Percentiles rank a stretch among this genome's conserved stretches.
These are phyloP conservation scores for Crossocerus cetratus DNA, from an alignment of 2,888 invertebrate genomes.

Conservation along the genomic window DNA sequence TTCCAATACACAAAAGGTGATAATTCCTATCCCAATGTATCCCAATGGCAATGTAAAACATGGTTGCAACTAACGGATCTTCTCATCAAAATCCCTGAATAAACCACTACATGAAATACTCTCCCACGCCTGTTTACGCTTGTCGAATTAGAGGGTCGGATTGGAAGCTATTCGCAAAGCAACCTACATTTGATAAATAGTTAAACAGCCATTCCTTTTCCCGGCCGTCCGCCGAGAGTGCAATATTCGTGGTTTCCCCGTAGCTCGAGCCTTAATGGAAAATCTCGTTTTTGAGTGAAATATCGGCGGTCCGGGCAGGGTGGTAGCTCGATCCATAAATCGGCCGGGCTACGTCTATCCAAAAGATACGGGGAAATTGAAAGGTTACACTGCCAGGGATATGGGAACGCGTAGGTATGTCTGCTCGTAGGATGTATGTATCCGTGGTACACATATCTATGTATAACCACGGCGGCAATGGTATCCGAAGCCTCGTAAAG, in stretches of 20 bases:
- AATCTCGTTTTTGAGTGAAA: conserved; percentile 9
- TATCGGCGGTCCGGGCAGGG: neutral
- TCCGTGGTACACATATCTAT: neutral
- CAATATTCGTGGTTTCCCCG: neutral
- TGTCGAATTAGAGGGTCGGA: conserved; percentile 1
- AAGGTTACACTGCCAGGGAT: conserved; percentile 15
- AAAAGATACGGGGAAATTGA: conserved; percentile 29
- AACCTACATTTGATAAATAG: neutral
- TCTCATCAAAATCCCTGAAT: too few species aligned
- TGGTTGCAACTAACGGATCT: too few species aligned
- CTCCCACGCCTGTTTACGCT: too few species aligned
- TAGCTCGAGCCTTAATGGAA: conserved; percentile 8
- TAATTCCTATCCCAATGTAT: too few species aligned
- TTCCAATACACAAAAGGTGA: too few species aligned
- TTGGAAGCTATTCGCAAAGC: conserved; percentile 8
- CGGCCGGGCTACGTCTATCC: conserved; percentile 16
- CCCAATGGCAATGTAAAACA: too few species aligned
- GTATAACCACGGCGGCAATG: neutral
- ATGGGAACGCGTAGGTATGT: neutral
- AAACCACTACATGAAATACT: too few species aligned
- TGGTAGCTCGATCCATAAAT: conserved; percentile 25
- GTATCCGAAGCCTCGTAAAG: neutral
- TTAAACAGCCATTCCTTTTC: conserved; percentile 22
- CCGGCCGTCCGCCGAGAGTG: neutral
- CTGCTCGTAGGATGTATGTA: neutral